phyloP scores from a whole-genome alignment of 2,113 vertebrate genomes.

The Fulmarus glacialis region DNA sequence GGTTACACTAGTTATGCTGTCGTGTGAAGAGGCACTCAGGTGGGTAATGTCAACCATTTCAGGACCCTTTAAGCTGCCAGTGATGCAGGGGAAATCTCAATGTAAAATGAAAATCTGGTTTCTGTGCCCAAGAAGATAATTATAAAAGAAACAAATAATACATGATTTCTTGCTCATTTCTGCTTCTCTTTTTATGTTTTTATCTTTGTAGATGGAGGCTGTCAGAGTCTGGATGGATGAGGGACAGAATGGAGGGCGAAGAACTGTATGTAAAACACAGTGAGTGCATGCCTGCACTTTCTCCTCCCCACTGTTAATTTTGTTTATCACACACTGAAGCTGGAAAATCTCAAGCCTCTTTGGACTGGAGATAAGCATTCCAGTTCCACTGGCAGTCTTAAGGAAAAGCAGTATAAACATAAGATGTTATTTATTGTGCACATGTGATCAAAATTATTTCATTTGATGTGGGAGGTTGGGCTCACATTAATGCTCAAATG shows the following conservation, averaged over 20 bases:
- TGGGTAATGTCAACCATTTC: background rate
- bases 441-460: background rate
- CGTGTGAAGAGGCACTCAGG: background rate
- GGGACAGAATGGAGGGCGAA: background rate
- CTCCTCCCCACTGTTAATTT: background rate
- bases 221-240: background rate
- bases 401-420: background rate
- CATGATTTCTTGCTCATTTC: background rate
- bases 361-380: background rate
- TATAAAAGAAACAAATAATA: background rate
- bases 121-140: background rate
- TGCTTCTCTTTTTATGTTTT: background rate
- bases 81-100: background rate
- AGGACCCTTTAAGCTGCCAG: background rate
- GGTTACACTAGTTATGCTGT: background rate
- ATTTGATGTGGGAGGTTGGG: background rate
- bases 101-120: background rate
- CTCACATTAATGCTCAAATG: background rate
- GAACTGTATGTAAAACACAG: background rate
- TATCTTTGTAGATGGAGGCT: background rate
- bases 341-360: constrained; percentile 29
- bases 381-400: background rate
- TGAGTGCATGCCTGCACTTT: background rate
- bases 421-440: background rate
- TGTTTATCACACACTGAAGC: background rate